phyloP scores from a whole-genome alignment of 1,140 invertebrate genomes.

The Venustaconcha ellipsiformis region DNA sequence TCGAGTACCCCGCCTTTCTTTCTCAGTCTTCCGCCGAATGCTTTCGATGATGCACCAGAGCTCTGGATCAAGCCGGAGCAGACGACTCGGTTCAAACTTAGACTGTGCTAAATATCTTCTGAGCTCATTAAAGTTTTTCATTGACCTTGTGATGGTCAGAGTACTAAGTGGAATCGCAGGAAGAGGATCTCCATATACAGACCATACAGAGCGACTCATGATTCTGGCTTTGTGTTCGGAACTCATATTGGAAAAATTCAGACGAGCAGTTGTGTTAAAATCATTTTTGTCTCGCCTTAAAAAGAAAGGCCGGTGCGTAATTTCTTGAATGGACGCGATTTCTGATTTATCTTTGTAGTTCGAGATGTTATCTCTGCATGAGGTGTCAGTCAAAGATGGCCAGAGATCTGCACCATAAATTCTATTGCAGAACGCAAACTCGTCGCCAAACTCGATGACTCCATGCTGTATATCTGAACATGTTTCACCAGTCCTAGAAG shows the following conservation, averaged over 20 bases:
- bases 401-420: slow-evolving; percentile 2
- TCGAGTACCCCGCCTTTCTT: neutral
- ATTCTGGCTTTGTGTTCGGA: neutral
- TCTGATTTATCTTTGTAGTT: neutral
- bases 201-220: slow-evolving; percentile 1
- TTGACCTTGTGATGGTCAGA: neutral
- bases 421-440: slow-evolving; percentile 2
- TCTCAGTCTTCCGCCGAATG: neutral
- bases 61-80: slow-evolving; percentile 3
- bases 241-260: neutral
- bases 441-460: neutral
- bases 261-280: neutral
- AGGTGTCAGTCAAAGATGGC: neutral
- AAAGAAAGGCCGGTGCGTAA: neutral
- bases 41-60: slow-evolving; percentile 9
- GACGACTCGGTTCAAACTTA: slow-evolving; percentile 2
- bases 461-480: neutral
- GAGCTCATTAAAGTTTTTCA: neutral
- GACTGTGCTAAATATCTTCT: neutral
- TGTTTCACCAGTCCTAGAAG: neutral
- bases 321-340: neutral
- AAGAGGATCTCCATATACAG: slow-evolving; percentile 5
- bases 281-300: neutral
- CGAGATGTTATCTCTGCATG: neutral
- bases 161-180: neutral